Evolutionary conservation across 2,113 vertebrate genomes (phyloP), one percentile per base, ranked within the genome.

Genomic region (Osmerus eperlanus): DNA sequence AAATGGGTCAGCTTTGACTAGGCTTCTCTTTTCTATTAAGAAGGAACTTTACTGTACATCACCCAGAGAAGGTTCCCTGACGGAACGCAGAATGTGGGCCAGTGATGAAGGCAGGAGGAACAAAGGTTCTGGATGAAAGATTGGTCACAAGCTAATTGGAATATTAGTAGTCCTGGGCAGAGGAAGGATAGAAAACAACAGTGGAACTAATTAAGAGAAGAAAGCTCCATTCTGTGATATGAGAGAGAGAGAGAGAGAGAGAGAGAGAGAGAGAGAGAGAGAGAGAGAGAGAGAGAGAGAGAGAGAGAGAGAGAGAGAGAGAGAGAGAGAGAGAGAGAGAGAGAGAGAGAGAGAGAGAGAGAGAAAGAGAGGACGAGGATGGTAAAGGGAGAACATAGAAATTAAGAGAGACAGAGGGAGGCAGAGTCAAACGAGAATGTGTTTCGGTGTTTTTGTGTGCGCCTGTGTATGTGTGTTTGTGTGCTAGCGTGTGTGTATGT

Each of bases 1-100:
- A 86, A 87, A 87, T 67, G 78, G 85, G 87, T 78, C 84, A 85
- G 75, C 81, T 86, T 86, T 88, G 86, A 89, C 84, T 85, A 71
- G 53, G 72, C 75, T 76, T 74, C 61, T 77, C 70, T 73, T 61
- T 54, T 70, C 71, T 73, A 64, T 80, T 80, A 85, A 87, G 19
- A 83, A 75, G 69, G 79, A 81, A 74, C 73, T 80, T 67, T 65
- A 75, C 76, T 74, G 84, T 78, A 79, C 69, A 79, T 65, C 18
- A 65, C 69, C 63, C 66, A 74, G 68, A 73, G 78, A 80, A 80
- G 77, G 81, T 78, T 68, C 70, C 76, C 81, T 68, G 84, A 72
- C 72, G 47, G 61, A 51, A 61, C 65, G 59, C 54, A 70, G 65
- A 80, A 83, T 52, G 65, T 71, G 74, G 74, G 81, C 73, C 19